Evolutionary conservation across 2,113 vertebrate species (phyloP).

Genomic region (Coryphaenoides rupestris): DNA sequence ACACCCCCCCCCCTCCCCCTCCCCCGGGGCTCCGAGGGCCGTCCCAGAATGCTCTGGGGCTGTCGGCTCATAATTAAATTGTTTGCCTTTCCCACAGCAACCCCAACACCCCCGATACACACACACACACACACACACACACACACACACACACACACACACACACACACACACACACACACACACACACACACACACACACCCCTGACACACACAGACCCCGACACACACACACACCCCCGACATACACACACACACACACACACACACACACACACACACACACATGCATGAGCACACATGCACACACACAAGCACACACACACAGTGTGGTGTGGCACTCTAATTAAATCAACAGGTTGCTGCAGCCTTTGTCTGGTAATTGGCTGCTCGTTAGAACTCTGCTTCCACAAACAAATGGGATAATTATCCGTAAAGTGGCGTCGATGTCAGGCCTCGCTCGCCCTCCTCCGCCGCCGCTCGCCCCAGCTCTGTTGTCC

Average conservation of each 20-base stretch:
- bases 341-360: slow-evolving; percentile 82
- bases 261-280: no score
- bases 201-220: no score
- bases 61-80: slow-evolving; percentile 76
- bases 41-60: slow-evolving; percentile 67
- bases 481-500: slow-evolving; percentile 49
- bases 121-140: no score
- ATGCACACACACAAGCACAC: neutral
- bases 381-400: slow-evolving; percentile 75
- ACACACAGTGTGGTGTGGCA: slow-evolving; percentile 7
- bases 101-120: slow-evolving; percentile 14
- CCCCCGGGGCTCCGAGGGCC: slow-evolving; percentile 60
- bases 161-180: no score
- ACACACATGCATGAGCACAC: no score
- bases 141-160: no score
- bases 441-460: slow-evolving; percentile 69
- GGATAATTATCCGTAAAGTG: slow-evolving; percentile 80
- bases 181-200: no score
- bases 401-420: slow-evolving; percentile 74
- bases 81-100: slow-evolving; percentile 57
- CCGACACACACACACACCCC: neutral
- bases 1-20: slow-evolving; percentile 23
- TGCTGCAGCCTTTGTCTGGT: slow-evolving; percentile 66
- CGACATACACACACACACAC: neutral
- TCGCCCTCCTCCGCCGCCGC: slow-evolving; percentile 66